phyloP scores from a whole-genome alignment of 2,888 invertebrate genomes.

The Agrochola macilenta region DNA sequence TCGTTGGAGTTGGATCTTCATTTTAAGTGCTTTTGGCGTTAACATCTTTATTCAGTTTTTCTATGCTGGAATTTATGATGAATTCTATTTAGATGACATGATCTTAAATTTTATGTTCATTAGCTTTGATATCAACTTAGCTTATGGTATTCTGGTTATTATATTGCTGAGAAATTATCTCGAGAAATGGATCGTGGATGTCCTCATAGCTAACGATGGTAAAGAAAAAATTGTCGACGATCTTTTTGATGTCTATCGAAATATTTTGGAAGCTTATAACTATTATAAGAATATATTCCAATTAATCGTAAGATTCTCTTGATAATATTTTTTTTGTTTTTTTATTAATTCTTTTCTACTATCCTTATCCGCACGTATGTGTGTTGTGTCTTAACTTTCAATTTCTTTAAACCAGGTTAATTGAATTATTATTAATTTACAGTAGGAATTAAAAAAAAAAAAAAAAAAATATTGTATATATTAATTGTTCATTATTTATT shows the following conservation, averaged over 20 bases:
- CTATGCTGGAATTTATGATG: constrained; percentile 1
- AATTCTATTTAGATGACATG: constrained; percentile 12
- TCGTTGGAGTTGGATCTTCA: constrained; percentile 38
- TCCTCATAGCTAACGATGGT: not conserved
- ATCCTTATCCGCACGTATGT: too few relatives aligned
- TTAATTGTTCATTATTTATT: not conserved
- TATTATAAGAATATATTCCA: constrained; percentile 34
- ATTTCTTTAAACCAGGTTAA: not conserved
- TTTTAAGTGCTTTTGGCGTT: constrained; percentile 18
- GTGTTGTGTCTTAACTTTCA: not conserved
- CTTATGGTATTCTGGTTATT: constrained; percentile 39
- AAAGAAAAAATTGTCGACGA: not conserved
- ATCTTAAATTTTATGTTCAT: constrained; percentile 19
- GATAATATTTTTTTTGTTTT: too few relatives aligned
- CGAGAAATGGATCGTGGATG: constrained; percentile 25
- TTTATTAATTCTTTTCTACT: not conserved
- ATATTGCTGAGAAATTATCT: constrained; percentile 40
- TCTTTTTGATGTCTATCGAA: constrained; percentile 33
- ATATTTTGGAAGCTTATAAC: constrained; percentile 43
- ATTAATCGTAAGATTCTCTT: constrained; percentile 38
- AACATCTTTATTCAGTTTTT: constrained; percentile 4
- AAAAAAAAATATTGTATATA: too few relatives aligned
- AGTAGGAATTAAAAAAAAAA: too few relatives aligned
- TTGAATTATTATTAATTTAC: not conserved
- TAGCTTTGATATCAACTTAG: constrained; percentile 39